A percentile compares a stretch with the other conserved stretches of the same genome.
These are phyloP conservation scores for Patiria pectinifera DNA, from an alignment of 53 echinoderm and acorn worm species.

Conservation along the genomic window DNA sequence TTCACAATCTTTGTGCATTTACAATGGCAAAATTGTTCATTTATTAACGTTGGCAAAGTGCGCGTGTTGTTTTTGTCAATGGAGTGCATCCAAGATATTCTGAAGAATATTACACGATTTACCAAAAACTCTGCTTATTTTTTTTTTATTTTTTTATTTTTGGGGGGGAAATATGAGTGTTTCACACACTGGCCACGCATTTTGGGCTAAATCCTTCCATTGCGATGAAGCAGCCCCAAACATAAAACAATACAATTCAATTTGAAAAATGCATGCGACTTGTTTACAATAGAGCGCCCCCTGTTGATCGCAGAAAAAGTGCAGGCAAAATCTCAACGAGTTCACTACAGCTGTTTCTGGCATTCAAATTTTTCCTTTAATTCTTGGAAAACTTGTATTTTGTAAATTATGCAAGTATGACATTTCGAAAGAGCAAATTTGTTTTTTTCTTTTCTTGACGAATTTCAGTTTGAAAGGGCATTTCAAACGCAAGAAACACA, in stretches of 20 bases:
- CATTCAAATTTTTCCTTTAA: background rate
- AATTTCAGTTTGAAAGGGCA: background rate
- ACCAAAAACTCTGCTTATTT: too few species aligned
- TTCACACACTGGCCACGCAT: too few species aligned
- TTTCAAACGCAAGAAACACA: background rate
- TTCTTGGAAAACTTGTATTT: background rate
- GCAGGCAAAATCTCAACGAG: background rate
- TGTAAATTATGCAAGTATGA: background rate
- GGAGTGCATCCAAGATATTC: too few species aligned
- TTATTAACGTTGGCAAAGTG: too few species aligned
- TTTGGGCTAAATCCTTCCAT: constrained; percentile 6
- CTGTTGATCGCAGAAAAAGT: background rate
- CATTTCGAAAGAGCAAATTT: too few species aligned
- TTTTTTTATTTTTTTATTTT: too few species aligned
- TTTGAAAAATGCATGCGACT: background rate
- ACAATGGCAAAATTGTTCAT: too few species aligned
- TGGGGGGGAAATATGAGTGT: too few species aligned
- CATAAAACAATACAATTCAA: constrained; percentile 36
- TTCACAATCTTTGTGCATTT: too few species aligned
- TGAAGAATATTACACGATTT: too few species aligned
- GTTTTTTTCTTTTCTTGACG: background rate
- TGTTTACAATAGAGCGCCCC: background rate
- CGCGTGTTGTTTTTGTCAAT: too few species aligned
- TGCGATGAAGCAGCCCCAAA: constrained; percentile 21
- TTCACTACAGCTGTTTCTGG: background rate